These are phyloP conservation scores for Camptogramma bilineatum DNA, from an alignment of 2,888 invertebrate species.

Conservation along the genomic window DNA sequence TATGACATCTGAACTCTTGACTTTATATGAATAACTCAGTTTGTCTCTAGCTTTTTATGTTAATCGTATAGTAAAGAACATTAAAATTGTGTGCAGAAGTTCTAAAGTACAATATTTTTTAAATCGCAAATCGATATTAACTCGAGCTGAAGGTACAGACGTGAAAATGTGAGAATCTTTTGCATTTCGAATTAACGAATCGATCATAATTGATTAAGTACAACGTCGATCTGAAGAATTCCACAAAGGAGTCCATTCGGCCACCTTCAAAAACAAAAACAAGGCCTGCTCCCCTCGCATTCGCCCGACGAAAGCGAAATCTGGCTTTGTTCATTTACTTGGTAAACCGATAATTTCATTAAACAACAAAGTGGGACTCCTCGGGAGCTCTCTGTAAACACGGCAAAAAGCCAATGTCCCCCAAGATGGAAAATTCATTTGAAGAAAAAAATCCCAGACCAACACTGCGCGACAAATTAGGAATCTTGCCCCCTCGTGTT, in stretches of 20 bases:
- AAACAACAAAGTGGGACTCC: conserved; percentile 84
- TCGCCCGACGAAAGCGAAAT: conserved; percentile 78
- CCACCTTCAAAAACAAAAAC: conserved; percentile 79
- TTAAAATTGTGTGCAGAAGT: no score
- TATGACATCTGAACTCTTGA: no score
- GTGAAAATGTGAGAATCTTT: background rate
- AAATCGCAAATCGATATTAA: no score
- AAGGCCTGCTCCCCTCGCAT: conserved; percentile 67
- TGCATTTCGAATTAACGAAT: conserved; percentile 79
- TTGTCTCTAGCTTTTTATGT: no score
- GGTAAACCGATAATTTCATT: conserved; percentile 86
- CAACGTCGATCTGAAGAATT: conserved; percentile 62
- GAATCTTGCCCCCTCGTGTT: conserved; percentile 59
- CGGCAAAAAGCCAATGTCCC: conserved; percentile 84
- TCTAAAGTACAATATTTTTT: no score
- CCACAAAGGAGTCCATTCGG: conserved; percentile 78
- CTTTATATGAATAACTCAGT: no score
- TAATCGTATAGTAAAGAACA: no score
- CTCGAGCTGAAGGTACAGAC: no score
- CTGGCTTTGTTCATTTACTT: conserved; percentile 85
- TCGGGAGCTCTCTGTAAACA: conserved; percentile 77
- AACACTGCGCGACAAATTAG: conserved; percentile 68
- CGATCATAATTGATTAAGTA: conserved; percentile 85
- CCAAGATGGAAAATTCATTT: conserved; percentile 82
- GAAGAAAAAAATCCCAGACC: conserved; percentile 76